Base-by-base conservation (phyloP, 2,113 vertebrate species). In the Nothocercus nigrocapillus region DNA sequence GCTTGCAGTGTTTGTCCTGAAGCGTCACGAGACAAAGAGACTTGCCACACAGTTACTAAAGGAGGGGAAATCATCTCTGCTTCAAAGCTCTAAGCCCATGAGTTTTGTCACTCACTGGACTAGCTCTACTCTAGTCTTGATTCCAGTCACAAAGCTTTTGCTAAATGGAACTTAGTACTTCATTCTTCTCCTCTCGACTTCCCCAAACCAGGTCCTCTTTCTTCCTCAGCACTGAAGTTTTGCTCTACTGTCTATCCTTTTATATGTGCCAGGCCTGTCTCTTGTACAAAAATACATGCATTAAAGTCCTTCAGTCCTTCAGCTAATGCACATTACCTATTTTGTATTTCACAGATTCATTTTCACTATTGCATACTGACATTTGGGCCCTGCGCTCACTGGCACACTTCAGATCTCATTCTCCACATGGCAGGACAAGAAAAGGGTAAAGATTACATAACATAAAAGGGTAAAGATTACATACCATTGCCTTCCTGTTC, bases 401-500 rank as follows among this genome's bases (percentile, higher is more conserved):
- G 42, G 17, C 10, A 24, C 32, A 64, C 51, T 74, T 75, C 21
- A 72, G 16, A 56, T 10, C 12, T 49, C 30, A 42, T 24, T 27
- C 27, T n/a, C 34, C 66, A 28, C 30, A 3, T 40, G 16, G n/a
- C 32, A 75, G 11, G 28, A n/a, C 10, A 21, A 27, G 42, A 53
- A 32, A 2, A 24, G 12, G 3, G 5, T 62, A 84, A 83, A 68
- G 18, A 18, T 76, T 85, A 97, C 97, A 19, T 96, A 97, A 96
- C 69, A 38, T 74, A 51, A 34, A 2, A 24, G 12, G 3, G 4
- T 62, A 84, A 83, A 69, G 18, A 18, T 77, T 85, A 97, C 97
- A 21, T 96, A 97, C 97, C 72, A 40, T 74, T 91, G 68, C 24
- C 87, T 17, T 93, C 81, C 42, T 74, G 82, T 15, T 95, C 91